phyloP scores from a whole-genome alignment of 2,888 invertebrate species.

The Acronicta psi region DNA sequence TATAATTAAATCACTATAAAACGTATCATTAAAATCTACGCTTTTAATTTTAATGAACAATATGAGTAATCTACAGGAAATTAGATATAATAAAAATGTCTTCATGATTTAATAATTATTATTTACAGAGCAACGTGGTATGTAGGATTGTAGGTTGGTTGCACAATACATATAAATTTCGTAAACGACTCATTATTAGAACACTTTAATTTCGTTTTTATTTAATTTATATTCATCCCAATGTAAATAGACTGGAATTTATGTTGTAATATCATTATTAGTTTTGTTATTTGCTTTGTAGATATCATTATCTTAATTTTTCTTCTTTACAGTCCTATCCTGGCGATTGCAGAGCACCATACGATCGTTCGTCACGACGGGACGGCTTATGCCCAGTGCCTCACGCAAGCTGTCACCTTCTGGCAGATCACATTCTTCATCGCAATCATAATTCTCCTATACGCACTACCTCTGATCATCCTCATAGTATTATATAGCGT shows the following conservation, averaged over 20 bases:
- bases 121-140: slow-evolving; percentile 30
- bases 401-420: slow-evolving; percentile 93
- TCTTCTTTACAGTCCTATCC: slow-evolving; percentile 93
- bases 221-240: slow-evolving; percentile 1
- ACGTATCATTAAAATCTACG: slow-evolving; percentile 35
- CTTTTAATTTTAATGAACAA: slow-evolving; percentile 32
- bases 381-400: slow-evolving; percentile 92
- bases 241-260: slow-evolving; percentile 28
- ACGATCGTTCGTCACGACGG: slow-evolving; percentile 92
- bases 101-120: slow-evolving; percentile 49
- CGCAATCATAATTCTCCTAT: slow-evolving; percentile 93
- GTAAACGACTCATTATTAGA: slow-evolving; percentile 22
- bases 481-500: slow-evolving; percentile 94
- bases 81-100: slow-evolving; percentile 44
- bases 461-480: slow-evolving; percentile 93
- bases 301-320: slow-evolving; percentile 55
- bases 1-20: slow-evolving; percentile 43
- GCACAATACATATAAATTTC: slow-evolving; percentile 30
- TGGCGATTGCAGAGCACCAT: slow-evolving; percentile 93
- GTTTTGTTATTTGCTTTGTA: slow-evolving; percentile 40
- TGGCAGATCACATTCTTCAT: slow-evolving; percentile 95
- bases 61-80: slow-evolving; percentile 42
- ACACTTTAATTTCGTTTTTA: slow-evolving; percentile 25
- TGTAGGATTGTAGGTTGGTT: slow-evolving; percentile 51
- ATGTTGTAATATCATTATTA: slow-evolving; percentile 35